Evolutionary conservation across 2,113 vertebrate species (phyloP).

Genomic region (Anhinga rufa): DNA sequence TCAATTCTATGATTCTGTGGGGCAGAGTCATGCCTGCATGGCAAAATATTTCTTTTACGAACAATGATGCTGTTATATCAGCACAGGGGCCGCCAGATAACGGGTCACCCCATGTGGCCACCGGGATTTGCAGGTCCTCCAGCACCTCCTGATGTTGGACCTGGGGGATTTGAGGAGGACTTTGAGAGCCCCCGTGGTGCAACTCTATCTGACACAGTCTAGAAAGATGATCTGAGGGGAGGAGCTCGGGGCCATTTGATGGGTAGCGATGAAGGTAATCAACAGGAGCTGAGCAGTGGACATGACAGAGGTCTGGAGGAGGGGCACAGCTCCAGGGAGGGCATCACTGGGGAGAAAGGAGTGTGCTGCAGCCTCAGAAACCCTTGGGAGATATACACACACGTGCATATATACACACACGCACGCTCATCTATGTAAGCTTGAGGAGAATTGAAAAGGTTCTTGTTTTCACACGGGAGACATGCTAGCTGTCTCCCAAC

Average conservation of each 20-base stretch:
- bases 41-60: background rate
- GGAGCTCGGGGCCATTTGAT: background rate
- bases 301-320: background rate
- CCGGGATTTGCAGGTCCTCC: background rate
- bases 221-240: background rate
- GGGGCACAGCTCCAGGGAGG: background rate
- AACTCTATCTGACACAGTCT: background rate
- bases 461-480: background rate
- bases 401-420: background rate
- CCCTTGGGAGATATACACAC: too few relatives aligned
- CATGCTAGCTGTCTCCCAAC: background rate
- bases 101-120: background rate
- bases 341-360: background rate
- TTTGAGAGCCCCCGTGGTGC: background rate
- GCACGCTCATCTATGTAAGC: background rate
- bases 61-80: background rate
- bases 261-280: background rate
- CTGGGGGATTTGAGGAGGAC: background rate
- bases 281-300: background rate
- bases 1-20: constrained; percentile 15
- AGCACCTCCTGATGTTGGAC: background rate
- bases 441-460: background rate
- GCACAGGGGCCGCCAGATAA: background rate
- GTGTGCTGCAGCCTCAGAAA: background rate
- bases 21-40: constrained; percentile 6